Evolutionary conservation across 1,140 invertebrate genomes (phyloP).

Genomic region (Bombus waltoni): DNA sequence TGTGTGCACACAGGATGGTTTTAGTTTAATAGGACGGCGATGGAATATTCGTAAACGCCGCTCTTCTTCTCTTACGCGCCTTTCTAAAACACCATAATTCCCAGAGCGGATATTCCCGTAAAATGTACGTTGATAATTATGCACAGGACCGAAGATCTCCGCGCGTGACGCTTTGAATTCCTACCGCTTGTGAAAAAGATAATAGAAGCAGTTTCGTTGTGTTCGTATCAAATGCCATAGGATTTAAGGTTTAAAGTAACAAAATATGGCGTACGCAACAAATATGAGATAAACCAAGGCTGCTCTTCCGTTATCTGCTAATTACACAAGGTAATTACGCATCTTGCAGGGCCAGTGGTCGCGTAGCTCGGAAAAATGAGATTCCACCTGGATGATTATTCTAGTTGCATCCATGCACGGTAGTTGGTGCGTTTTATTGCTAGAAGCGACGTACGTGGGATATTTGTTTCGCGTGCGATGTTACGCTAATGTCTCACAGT

Average conservation of each 20-base stretch:
- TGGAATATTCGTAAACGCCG: neutral
- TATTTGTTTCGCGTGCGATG: neutral
- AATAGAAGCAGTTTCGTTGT: conserved; percentile 6
- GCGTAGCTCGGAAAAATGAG: conserved; percentile 52
- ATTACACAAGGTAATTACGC: conserved; percentile 64
- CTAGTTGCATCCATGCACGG: conserved; percentile 9
- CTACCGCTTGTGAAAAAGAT: neutral
- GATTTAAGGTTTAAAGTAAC: neutral
- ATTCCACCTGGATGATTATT: conserved; percentile 52
- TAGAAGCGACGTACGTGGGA: neutral
- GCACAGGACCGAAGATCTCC: too few relatives aligned
- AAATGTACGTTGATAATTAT: neutral
- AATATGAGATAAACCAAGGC: conserved; percentile 28
- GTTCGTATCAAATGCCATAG: conserved; percentile 9
- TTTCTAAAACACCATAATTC: neutral
- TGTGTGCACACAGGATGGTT: neutral
- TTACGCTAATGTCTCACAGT: neutral
- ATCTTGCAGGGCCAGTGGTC: conserved; percentile 47
- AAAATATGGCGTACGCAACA: conserved; percentile 3
- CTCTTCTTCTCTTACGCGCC: too few relatives aligned
- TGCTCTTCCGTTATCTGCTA: conserved; percentile 52
- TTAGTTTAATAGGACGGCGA: neutral
- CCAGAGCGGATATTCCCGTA: too few relatives aligned
- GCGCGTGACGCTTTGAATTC: neutral
- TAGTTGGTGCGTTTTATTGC: conserved; percentile 33